These are phyloP conservation scores for Ferrisia virgata DNA, from an alignment of 2,888 invertebrate genomes.

Conservation along the genomic window DNA sequence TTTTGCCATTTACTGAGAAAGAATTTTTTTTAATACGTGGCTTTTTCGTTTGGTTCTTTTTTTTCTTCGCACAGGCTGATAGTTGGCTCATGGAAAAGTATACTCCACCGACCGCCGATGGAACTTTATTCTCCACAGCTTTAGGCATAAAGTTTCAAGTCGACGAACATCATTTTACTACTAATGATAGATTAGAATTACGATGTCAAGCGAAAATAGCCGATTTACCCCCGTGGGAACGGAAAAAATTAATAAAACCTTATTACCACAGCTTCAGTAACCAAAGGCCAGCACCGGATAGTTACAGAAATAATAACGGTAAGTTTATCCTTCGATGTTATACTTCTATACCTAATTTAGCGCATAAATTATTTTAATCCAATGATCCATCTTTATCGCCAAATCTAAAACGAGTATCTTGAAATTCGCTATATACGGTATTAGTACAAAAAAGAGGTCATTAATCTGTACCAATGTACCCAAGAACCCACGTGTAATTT, in stretches of 20 bases:
- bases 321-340: background rate
- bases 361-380: too few species aligned
- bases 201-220: constrained; percentile 41
- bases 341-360: too few species aligned
- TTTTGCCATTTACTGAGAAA: background rate
- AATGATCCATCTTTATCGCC: too few species aligned
- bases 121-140: constrained; percentile 45
- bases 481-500: too few species aligned
- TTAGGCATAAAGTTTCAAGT: constrained; percentile 46
- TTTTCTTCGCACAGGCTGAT: constrained; percentile 46
- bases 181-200: constrained; percentile 23
- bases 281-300: constrained; percentile 29
- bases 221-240: constrained; percentile 37
- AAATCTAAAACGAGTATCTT: too few species aligned
- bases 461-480: too few species aligned
- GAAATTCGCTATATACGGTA: too few species aligned
- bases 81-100: constrained; percentile 45
- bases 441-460: too few species aligned
- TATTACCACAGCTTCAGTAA: background rate
- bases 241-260: background rate
- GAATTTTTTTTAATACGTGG: background rate
- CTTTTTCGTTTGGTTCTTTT: constrained; percentile 21
- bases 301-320: constrained; percentile 38
- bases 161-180: constrained; percentile 29
- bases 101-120: constrained; percentile 44